Evolutionary conservation across 2,888 invertebrate genomes (phyloP).

Genomic region (Hecatera dysodea): DNA sequence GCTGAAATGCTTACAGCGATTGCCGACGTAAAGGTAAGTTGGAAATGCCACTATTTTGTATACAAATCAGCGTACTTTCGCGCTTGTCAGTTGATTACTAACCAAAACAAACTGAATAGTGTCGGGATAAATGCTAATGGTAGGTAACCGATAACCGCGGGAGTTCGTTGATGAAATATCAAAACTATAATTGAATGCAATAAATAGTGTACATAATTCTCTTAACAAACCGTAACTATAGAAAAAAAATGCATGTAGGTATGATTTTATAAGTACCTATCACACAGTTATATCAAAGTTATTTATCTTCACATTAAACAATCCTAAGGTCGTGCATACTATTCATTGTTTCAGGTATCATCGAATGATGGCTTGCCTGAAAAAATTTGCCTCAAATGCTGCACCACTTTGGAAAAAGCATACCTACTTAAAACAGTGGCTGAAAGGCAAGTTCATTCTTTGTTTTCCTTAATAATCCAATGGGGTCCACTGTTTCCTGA

Average conservation of each 20-base stretch:
- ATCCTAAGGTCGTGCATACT: background rate
- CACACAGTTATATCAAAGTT: background rate
- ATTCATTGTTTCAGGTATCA: constrained; percentile 76
- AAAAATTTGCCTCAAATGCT: constrained; percentile 87
- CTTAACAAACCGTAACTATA: constrained; percentile 8
- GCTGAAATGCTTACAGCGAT: constrained; percentile 89
- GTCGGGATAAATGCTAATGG: constrained; percentile 36
- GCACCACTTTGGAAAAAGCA: constrained; percentile 86
- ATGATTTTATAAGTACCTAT: background rate
- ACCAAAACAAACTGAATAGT: constrained; percentile 48
- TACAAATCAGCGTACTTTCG: constrained; percentile 28
- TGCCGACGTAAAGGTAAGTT: constrained; percentile 86
- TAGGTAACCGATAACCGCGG: constrained; percentile 45
- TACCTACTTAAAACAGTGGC: constrained; percentile 87
- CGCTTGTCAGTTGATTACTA: constrained; percentile 40
- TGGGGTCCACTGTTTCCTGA: background rate
- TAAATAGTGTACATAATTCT: constrained; percentile 23
- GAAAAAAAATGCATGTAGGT: background rate
- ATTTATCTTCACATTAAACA: background rate
- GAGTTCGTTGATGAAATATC: constrained; percentile 24
- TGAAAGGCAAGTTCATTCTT: constrained; percentile 79
- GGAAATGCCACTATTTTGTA: constrained; percentile 38
- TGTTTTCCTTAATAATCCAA: background rate
- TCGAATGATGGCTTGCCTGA: constrained; percentile 88
- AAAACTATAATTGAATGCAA: constrained; percentile 10